Base-by-base conservation (phyloP, 2,888 invertebrate genomes). In the Drosophila mimica region DNA sequence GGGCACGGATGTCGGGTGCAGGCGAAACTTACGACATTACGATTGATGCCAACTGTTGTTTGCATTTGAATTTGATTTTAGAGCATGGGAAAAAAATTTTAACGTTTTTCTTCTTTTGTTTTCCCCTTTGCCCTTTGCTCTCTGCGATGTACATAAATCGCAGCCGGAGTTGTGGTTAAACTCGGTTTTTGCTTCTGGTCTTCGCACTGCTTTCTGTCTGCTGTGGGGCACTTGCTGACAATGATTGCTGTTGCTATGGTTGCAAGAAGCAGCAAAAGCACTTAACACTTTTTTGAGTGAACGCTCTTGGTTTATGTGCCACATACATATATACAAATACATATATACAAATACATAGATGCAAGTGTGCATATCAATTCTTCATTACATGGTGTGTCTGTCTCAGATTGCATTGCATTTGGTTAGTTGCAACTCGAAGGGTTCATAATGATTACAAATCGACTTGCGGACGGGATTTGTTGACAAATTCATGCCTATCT, bases 41-140 rank as follows among this genome's bases (percentile, higher is more conserved):
- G 89, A 88, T 85, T 84, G 89, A 85, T 88, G 86, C 85, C 85
- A 89, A 85, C 88, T 76, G 88, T 81, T 85, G 88, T 80, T 89
- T 80, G 89, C 82, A 89, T 85, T 85, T 89, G 88, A 88, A 85
- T 89, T 88, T 85, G 85, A 82, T 85, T 89, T 82, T 82, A 70
- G 70, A 77, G 62, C 68, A 51, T 38, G 40, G 15, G 11, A 58
- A 58, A 67, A 51, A 40, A 30, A 51, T 51, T 49, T 51, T 54
- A 51, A 30, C 38, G 57, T 31, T 67, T 54, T 31, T 46, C 66
- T 76, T n/a, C 7, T 53, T 54, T 64, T 70, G 65, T 72, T 82
- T 74, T 68, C 54, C 64, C 25, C 25, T 80, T 74, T 69, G 56
- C 70, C 62, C 52, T 70, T 54, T 83, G 83, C 87, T 74, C 76